Percentiles rank a stretch among this genome's conserved stretches.
Evolutionary conservation across 2,797 vertebrate species (phyloP).

Genomic region (Morelia viridis): DNA sequence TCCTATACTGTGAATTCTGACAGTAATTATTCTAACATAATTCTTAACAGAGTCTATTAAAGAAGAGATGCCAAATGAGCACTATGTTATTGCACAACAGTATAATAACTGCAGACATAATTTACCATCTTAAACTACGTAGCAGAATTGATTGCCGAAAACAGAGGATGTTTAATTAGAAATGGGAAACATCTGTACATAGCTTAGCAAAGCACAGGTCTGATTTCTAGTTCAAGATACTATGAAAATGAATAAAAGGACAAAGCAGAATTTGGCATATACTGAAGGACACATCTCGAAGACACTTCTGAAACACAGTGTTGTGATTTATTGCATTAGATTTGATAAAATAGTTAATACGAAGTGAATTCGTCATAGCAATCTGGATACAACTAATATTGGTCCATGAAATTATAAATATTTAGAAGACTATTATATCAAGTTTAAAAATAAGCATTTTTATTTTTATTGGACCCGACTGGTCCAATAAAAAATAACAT

Average conservation of each 20-base stretch:
- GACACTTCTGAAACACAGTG: neutral
- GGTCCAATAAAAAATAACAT: no score
- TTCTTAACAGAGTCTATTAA: constrained; percentile 70
- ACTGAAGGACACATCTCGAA: neutral
- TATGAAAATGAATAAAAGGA: neutral
- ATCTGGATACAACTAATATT: neutral
- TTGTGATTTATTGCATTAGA: neutral
- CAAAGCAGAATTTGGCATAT: neutral
- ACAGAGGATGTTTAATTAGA: constrained; percentile 65
- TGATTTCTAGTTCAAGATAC: constrained; percentile 16
- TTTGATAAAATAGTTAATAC: neutral
- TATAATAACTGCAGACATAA: constrained; percentile 66
- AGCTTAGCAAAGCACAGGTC: constrained; percentile 41
- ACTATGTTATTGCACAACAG: constrained; percentile 63
- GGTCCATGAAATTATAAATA: neutral
- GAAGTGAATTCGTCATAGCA: neutral
- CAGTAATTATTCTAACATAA: constrained; percentile 74
- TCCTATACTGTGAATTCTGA: constrained; percentile 63
- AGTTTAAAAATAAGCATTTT: neutral
- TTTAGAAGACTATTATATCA: neutral
- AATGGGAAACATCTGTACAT: constrained; percentile 44
- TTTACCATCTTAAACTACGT: constrained; percentile 60
- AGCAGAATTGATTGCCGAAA: constrained; percentile 63
- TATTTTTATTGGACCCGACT: no score
- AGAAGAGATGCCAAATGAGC: constrained; percentile 68